Base-by-base conservation (phyloP, 92 coral and sea anemone genomes). In the Porites lobata region DNA sequence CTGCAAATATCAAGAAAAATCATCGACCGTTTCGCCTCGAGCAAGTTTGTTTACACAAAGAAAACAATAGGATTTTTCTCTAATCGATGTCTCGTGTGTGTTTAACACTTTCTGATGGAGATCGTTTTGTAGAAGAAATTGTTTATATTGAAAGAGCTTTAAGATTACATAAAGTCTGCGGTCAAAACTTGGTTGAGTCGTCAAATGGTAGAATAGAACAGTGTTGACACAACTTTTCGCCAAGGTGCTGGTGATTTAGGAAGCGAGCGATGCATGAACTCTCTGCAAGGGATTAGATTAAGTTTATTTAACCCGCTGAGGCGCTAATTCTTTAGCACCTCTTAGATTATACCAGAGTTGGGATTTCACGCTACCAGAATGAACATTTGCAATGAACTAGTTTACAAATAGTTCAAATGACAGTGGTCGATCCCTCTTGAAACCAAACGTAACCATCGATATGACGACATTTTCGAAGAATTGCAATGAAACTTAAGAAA, bases 401-500 rank as follows among this genome's bases (percentile, higher is more conserved):
- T 50, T 63, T 47, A 9, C 4, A 18, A 17, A 19, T 15, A 19
- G 78, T 38, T 38, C 47, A 38, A 38, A 38, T 10, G 52, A 51
- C 78, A 52, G 21, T 63, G 9, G 54, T 26, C 56, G 6, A 13
- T 56, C 4, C 61, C 61, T 11, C 61, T 56, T 56, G 61, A 54
- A 54, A 54, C 59, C 59, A 54, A 54, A 54, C 32, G 32, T 29
- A 29, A 38, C 47, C 47, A 38, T 38, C 15, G 13, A 8, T 56
- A 71, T 91, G 87, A 91, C 96, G 92, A 81, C 88, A 93, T 75
- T 54, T 80, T 53, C 29, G 32, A 61, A 77, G 72, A 72, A 78
- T 64, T 58, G 53, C 72, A 63, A 26, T 19, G 52, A 56, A 82
- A 57, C 50, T 6, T 29, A 24, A 71, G 78, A 43, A 72, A 38